phyloP scores from a whole-genome alignment of 2,797 vertebrate species.

The Geotrypetes seraphini region DNA sequence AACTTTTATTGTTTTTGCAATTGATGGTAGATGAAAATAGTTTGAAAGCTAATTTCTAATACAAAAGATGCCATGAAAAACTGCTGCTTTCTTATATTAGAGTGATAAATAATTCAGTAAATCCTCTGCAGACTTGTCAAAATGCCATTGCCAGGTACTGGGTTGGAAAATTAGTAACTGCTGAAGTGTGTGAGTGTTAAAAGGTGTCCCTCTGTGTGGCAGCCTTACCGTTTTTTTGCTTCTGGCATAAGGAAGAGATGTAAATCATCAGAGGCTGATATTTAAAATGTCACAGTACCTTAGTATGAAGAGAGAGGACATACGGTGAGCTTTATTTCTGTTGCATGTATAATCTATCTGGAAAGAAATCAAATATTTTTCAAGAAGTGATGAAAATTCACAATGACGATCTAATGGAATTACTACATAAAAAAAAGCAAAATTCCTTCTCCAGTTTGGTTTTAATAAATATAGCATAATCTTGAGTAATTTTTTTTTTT shows the following conservation, averaged over 20 bases:
- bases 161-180: conserved; percentile 52
- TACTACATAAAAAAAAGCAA: too few relatives aligned
- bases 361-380: too few relatives aligned
- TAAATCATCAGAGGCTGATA: conserved; percentile 40
- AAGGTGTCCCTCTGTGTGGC: conserved; percentile 25
- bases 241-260: conserved; percentile 36
- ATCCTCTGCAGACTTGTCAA: conserved; percentile 49
- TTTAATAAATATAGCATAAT: too few relatives aligned
- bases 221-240: conserved; percentile 33
- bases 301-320: conserved; percentile 29
- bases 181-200: conserved; percentile 43
- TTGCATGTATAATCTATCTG: too few relatives aligned
- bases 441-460: too few relatives aligned
- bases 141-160: conserved; percentile 52
- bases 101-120: conserved; percentile 44
- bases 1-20: conserved; percentile 17
- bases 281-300: conserved; percentile 46
- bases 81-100: conserved; percentile 22
- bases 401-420: too few relatives aligned
- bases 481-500: too few relatives aligned
- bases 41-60: conserved; percentile 23
- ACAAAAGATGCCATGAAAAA: conserved; percentile 23
- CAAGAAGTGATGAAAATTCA: too few relatives aligned
- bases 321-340: conserved; percentile 17
- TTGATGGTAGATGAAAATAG: conserved; percentile 10